These are phyloP conservation scores for Anthophora plumipes DNA, from an alignment of 2,888 invertebrate species.

Conservation along the genomic window DNA sequence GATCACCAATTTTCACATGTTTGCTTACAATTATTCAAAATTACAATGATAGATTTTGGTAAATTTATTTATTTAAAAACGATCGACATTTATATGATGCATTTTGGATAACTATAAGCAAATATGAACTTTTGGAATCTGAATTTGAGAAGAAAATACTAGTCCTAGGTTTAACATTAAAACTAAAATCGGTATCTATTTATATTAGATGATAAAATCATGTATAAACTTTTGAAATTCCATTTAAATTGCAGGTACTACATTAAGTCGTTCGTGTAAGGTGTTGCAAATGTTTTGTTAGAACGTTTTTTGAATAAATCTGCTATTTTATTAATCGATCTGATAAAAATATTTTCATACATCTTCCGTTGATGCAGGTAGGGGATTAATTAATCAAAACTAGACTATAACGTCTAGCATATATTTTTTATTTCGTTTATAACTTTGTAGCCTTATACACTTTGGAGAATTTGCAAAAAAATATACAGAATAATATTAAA, in stretches of 20 bases:
- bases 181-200: conserved; percentile 11
- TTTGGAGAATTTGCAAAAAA: conserved; percentile 38
- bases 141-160: conserved; percentile 22
- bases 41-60: background rate
- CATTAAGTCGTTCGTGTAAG: conserved; percentile 20
- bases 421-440: conserved; percentile 60
- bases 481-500: conserved; percentile 36
- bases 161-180: conserved; percentile 18
- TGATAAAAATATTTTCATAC: conserved; percentile 19
- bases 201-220: conserved; percentile 15
- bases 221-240: conserved; percentile 25
- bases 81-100: conserved; percentile 3
- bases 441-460: conserved; percentile 53
- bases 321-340: conserved; percentile 31
- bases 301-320: conserved; percentile 39
- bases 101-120: conserved; percentile 36
- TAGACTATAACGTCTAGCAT: conserved; percentile 51
- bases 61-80: conserved; percentile 17
- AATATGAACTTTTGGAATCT: conserved; percentile 7
- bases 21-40: conserved; percentile 43
- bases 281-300: conserved; percentile 29
- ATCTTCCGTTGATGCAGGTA: conserved; percentile 21
- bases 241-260: conserved; percentile 1
- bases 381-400: conserved; percentile 22
- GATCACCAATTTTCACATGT: conserved; percentile 14